A percentile compares a stretch with the other conserved stretches of the same genome.
Evolutionary conservation across 2,113 vertebrate species (phyloP).

Genomic region (Ornithorhynchus anatinus): DNA sequence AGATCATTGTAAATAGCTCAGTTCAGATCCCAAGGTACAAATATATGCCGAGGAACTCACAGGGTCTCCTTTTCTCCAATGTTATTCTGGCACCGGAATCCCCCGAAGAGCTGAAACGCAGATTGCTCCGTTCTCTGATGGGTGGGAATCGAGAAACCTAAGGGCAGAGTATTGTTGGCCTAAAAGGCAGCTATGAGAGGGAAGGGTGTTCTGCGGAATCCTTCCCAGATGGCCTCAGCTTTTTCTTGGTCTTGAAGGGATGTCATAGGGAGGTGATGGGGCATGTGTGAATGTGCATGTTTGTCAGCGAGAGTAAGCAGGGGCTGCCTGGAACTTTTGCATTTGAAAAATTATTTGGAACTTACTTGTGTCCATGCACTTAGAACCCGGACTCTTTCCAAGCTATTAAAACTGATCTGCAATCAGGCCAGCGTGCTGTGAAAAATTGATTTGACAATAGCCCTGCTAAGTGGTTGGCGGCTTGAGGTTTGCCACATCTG

Average conservation of each 20-base stretch:
- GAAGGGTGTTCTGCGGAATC: constrained; percentile 57
- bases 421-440: constrained; percentile 62
- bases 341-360: constrained; percentile 67
- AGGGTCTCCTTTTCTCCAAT: too few species aligned
- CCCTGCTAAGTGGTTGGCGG: constrained; percentile 55
- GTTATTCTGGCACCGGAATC: too few species aligned
- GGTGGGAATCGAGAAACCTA: too few species aligned
- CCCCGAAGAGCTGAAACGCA: too few species aligned
- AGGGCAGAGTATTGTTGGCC: too few species aligned
- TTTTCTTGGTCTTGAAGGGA: constrained; percentile 65
- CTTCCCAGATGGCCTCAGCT: constrained; percentile 52
- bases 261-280: constrained; percentile 65
- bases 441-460: constrained; percentile 64
- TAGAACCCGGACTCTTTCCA: constrained; percentile 54
- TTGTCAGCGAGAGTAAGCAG: constrained; percentile 59
- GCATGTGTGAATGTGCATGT: constrained; percentile 62
- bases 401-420: constrained; percentile 54
- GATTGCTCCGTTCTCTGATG: too few species aligned
- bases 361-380: constrained; percentile 59
- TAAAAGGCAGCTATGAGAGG: constrained; percentile 58
- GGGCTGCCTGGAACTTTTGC: constrained; percentile 58
- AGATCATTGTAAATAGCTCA: too few species aligned
- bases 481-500: constrained; percentile 39
- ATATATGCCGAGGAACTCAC: too few species aligned
- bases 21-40: too few species aligned